Evolutionary conservation across 2,888 invertebrate genomes (phyloP).

Genomic region (Polia nebulosa): DNA sequence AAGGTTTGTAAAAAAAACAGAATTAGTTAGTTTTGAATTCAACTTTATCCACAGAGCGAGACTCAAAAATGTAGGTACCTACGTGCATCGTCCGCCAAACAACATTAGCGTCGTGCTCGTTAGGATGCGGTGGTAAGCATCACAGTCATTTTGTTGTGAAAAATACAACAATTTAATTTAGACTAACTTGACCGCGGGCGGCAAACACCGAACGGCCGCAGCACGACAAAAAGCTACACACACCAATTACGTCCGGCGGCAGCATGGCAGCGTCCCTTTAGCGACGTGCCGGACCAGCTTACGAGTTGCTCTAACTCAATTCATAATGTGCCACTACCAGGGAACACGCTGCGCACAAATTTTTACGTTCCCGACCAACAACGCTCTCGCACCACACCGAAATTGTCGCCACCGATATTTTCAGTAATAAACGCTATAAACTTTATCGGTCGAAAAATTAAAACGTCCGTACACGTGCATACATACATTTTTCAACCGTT

Average conservation of each 20-base stretch:
- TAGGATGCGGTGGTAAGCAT: slow-evolving; percentile 70
- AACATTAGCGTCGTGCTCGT: slow-evolving; percentile 82
- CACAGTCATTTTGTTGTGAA: slow-evolving; percentile 85
- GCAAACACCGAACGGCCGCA: slow-evolving; percentile 82
- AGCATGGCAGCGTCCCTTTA: slow-evolving; percentile 77
- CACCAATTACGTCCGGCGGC: slow-evolving; percentile 84
- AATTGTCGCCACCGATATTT: slow-evolving; percentile 60
- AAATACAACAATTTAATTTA: slow-evolving; percentile 90
- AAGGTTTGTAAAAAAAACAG: slow-evolving; percentile 46
- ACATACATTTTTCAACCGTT: slow-evolving; percentile 61
- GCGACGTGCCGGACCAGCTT: slow-evolving; percentile 72
- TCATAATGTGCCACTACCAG: slow-evolving; percentile 80
- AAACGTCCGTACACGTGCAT: slow-evolving; percentile 58
- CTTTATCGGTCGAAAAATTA: slow-evolving; percentile 62
- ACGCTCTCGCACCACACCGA: slow-evolving; percentile 63
- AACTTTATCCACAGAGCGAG: slow-evolving; percentile 36
- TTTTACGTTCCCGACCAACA: slow-evolving; percentile 79
- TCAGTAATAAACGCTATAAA: slow-evolving; percentile 63
- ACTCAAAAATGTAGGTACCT: slow-evolving; percentile 61
- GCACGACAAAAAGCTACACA: slow-evolving; percentile 87
- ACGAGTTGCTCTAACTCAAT: slow-evolving; percentile 86
- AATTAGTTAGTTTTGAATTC: slow-evolving; percentile 49
- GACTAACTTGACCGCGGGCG: slow-evolving; percentile 85
- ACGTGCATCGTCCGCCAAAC: slow-evolving; percentile 73
- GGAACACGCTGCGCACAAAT: slow-evolving; percentile 74